Conservation (phyloP, 2,888 invertebrate genomes). For the Cheilosia grossa region DNA sequence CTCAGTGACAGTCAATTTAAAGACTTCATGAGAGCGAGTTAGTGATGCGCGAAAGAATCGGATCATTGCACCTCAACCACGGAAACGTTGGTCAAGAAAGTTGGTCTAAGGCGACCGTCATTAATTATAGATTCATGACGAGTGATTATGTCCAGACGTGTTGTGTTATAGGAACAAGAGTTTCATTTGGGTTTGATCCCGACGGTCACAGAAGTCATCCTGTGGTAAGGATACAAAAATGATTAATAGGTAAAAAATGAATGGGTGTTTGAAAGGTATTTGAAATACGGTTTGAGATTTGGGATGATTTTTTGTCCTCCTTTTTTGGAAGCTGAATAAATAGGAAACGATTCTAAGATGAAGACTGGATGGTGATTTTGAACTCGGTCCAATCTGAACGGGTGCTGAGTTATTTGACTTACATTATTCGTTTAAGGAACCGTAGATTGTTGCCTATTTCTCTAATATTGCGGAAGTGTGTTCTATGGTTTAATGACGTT, state of each 20-base stretch:
- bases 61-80: neutral
- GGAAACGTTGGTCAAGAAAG: constrained; percentile 6
- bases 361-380: constrained; percentile 13
- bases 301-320: neutral
- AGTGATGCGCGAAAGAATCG: constrained; percentile 33
- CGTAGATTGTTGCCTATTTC: constrained; percentile 23
- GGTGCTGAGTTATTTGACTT: constrained; percentile 7
- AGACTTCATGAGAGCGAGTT: constrained; percentile 17
- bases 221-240: constrained; percentile 11
- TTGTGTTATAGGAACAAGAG: constrained; percentile 17
- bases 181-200: constrained; percentile 22
- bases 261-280: constrained; percentile 42
- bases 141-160: constrained; percentile 7
- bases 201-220: constrained; percentile 23
- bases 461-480: neutral
- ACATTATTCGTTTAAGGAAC: constrained; percentile 21
- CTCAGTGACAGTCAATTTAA: constrained; percentile 12
- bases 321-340: constrained; percentile 18
- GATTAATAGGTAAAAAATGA: constrained; percentile 59
- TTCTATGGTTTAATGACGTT: too few species aligned
- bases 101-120: neutral
- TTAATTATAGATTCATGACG: constrained; percentile 29
- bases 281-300: constrained; percentile 7
- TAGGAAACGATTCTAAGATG: constrained; percentile 34
- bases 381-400: constrained; percentile 29